These are phyloP conservation scores for Muntiacus muntjak DNA, from an alignment of 2,113 vertebrate genomes.

Conservation along the genomic window DNA sequence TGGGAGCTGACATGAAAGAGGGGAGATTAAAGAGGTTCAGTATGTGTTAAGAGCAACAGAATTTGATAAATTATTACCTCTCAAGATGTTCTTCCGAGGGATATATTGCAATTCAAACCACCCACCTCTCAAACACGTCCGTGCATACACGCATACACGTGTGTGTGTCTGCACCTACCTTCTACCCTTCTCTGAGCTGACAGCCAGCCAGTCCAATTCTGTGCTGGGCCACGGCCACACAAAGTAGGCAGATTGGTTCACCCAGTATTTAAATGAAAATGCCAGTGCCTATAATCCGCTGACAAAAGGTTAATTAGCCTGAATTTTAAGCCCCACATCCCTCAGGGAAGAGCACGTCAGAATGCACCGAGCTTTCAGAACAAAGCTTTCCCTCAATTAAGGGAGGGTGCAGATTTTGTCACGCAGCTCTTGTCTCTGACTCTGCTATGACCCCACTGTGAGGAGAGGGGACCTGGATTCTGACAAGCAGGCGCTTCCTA, in stretches of 20 bases:
- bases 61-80: background rate
- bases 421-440: background rate
- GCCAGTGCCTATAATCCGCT: background rate
- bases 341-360: background rate
- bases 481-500: background rate
- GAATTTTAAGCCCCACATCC: background rate
- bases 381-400: background rate
- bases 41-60: background rate
- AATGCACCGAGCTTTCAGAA: background rate
- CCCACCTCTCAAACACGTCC: background rate
- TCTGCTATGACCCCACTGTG: background rate
- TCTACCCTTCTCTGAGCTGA: background rate
- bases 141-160: fast-evolving
- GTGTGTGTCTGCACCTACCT: background rate
- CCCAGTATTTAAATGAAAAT: slow-evolving; percentile 19
- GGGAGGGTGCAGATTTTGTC: background rate
- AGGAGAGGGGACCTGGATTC: background rate
- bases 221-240: background rate
- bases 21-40: background rate
- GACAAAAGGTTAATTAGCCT: slow-evolving; percentile 11
- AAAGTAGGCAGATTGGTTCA: background rate
- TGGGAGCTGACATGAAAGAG: background rate
- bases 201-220: background rate
- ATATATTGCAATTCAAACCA: background rate
- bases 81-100: background rate